Evolutionary conservation across 2,113 vertebrate species (phyloP).

Genomic region (Xerus inauris): DNA sequence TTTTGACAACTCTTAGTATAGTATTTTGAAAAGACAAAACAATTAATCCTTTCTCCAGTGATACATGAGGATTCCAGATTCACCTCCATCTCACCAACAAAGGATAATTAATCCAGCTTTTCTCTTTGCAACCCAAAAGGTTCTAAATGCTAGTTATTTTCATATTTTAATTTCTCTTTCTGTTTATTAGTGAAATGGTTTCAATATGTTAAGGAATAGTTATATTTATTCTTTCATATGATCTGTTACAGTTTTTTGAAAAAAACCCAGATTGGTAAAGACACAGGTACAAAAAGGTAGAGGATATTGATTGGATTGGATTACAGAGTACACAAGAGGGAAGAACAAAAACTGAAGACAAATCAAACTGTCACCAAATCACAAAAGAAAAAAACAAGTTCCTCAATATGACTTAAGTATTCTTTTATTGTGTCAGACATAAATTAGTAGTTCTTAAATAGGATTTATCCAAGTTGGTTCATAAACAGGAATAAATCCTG

Average conservation of each 20-base stretch:
- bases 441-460: neutral
- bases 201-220: neutral
- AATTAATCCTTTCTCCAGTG: neutral
- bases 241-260: neutral
- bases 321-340: neutral
- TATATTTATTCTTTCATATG: neutral
- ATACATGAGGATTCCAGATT: neutral
- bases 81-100: neutral
- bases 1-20: neutral
- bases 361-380: neutral
- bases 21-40: neutral
- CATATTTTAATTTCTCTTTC: neutral
- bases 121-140: neutral
- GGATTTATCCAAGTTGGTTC: neutral
- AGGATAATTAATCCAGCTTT: neutral
- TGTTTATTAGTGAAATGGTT: neutral
- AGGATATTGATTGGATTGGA: neutral
- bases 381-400: neutral
- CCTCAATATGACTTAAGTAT: neutral
- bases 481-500: slow-evolving; percentile 35
- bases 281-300: neutral
- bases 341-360: neutral
- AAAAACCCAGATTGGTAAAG: neutral
- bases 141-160: neutral
- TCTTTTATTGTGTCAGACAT: neutral